Evolutionary conservation across 2,113 vertebrate genomes (phyloP).

Genomic region (Benitochromis conjunctus): DNA sequence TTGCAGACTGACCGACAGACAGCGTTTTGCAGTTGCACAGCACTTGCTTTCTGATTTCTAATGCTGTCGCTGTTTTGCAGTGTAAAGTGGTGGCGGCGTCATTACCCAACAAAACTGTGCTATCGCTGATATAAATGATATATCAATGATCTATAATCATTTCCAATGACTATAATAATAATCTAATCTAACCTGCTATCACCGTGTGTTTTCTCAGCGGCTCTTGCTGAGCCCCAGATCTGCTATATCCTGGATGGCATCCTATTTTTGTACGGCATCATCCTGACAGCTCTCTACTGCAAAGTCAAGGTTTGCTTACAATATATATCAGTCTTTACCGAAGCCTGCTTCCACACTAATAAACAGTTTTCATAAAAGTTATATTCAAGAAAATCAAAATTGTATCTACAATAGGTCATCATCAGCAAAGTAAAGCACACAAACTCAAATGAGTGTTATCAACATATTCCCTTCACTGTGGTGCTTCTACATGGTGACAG

Average conservation of each 20-base stretch:
- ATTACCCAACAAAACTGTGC: not conserved
- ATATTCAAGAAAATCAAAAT: not conserved
- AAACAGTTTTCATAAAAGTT: not conserved
- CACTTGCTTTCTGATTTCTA: not conserved
- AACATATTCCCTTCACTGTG: not conserved
- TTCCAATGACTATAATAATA: not conserved
- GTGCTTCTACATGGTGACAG: not conserved
- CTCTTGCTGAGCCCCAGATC: slow-evolving; percentile 69
- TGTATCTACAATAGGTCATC: not conserved
- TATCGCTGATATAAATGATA: not conserved
- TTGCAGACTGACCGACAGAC: not conserved
- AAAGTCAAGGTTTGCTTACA: slow-evolving; percentile 77
- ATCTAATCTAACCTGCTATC: not conserved
- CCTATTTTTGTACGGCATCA: slow-evolving; percentile 83
- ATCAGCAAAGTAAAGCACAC: not conserved
- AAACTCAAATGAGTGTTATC: not conserved
- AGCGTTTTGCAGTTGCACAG: not conserved
- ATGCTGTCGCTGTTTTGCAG: not conserved
- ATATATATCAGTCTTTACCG: not conserved
- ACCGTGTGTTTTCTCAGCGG: slow-evolving; percentile 39
- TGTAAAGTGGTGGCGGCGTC: not conserved
- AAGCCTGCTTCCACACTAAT: not conserved
- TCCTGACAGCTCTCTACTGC: slow-evolving; percentile 85
- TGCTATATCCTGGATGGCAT: slow-evolving; percentile 85
- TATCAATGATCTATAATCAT: not conserved